These are phyloP conservation scores for Carpatolechia fugitivella DNA, from an alignment of 2,888 invertebrate genomes.

Conservation along the genomic window DNA sequence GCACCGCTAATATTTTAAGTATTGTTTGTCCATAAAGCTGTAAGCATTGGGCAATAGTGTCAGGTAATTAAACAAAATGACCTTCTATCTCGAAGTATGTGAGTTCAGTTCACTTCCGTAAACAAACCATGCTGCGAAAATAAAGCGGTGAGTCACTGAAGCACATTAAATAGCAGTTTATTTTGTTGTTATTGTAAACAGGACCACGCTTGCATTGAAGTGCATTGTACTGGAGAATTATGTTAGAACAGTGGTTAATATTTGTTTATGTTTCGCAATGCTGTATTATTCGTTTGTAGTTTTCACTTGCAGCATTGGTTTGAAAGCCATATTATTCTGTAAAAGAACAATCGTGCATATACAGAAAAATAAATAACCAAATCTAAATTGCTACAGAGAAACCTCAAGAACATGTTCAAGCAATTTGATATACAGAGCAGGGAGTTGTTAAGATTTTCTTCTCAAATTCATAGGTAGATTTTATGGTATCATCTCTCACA, in stretches of 20 bases:
- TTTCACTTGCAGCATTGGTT: too few species aligned
- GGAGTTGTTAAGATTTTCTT: too few species aligned
- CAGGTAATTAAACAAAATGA: background rate
- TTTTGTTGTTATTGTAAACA: background rate
- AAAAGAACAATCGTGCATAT: too few species aligned
- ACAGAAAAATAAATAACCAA: too few species aligned
- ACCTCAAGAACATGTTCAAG: too few species aligned
- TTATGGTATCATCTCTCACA: too few species aligned
- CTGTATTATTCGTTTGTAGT: too few species aligned
- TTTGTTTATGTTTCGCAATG: background rate
- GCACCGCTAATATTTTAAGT: too few species aligned
- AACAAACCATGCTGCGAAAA: background rate
- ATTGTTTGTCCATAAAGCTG: background rate
- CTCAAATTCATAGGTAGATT: too few species aligned
- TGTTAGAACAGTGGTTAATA: background rate
- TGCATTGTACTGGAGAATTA: background rate
- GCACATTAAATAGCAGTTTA: background rate
- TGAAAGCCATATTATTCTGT: too few species aligned
- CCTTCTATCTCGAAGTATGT: background rate
- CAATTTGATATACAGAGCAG: too few species aligned
- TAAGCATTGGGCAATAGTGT: background rate
- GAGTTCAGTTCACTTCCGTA: background rate
- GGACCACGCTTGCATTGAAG: background rate
- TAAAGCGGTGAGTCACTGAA: background rate
- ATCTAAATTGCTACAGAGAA: too few species aligned